Percentiles rank a stretch among this genome's conserved stretches.
phyloP scores from a whole-genome alignment of 2,888 invertebrate species.

The Troides aeacus region DNA sequence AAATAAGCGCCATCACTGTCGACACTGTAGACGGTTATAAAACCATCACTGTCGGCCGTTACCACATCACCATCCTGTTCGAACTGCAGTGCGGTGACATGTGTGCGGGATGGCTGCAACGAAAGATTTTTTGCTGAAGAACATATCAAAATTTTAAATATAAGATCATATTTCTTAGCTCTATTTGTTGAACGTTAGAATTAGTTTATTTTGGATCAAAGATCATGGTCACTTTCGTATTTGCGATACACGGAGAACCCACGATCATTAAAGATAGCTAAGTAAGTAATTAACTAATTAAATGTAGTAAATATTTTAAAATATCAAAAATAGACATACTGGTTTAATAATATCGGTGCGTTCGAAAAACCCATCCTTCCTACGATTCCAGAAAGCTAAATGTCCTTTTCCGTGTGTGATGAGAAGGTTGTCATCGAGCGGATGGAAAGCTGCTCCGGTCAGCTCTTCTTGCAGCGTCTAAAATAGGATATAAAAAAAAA shows the following conservation, averaged over 20 bases:
- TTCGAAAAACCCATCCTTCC: constrained; percentile 95
- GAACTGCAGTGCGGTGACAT: constrained; percentile 93
- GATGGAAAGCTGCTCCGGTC: constrained; percentile 94
- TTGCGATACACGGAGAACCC: too few species aligned
- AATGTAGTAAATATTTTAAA: background rate
- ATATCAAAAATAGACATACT: constrained; percentile 57
- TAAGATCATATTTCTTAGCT: too few species aligned
- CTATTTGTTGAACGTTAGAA: too few species aligned
- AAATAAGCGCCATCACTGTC: constrained; percentile 94
- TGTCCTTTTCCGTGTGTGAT: constrained; percentile 96
- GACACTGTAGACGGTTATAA: constrained; percentile 93
- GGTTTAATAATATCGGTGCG: constrained; percentile 93
- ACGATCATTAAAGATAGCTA: too few species aligned
- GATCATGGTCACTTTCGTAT: too few species aligned
- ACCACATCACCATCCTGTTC: constrained; percentile 95
- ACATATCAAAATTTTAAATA: background rate
- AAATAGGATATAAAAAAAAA: constrained; percentile 30
- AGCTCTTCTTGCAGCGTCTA: constrained; percentile 94
- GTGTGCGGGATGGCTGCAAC: constrained; percentile 87
- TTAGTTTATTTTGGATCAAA: too few species aligned
- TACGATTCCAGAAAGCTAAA: constrained; percentile 94
- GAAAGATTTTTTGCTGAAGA: constrained; percentile 25
- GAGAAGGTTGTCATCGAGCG: constrained; percentile 92
- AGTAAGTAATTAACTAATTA: too few species aligned
- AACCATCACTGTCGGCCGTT: constrained; percentile 94